phyloP scores from a whole-genome alignment of 2,888 invertebrate species.

The Drosophila recens region DNA sequence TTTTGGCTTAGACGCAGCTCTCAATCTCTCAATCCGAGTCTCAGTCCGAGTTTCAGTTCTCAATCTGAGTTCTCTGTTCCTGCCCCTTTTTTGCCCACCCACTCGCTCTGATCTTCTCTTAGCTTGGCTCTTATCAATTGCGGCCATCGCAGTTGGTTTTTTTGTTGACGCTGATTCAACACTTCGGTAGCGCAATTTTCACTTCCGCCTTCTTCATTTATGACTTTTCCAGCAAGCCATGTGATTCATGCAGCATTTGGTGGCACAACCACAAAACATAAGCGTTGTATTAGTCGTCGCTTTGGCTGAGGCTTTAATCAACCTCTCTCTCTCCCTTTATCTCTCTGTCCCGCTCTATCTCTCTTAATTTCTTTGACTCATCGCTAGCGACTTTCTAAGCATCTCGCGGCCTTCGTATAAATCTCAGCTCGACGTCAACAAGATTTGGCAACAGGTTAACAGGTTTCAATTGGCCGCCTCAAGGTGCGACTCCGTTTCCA shows the following conservation, averaged over 20 bases:
- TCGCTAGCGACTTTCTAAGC: constrained; percentile 60
- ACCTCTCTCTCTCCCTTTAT: background rate
- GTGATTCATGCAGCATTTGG: constrained; percentile 54
- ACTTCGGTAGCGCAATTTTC: constrained; percentile 66
- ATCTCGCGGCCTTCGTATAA: constrained; percentile 38
- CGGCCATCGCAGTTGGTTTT: constrained; percentile 42
- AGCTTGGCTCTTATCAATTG: constrained; percentile 49
- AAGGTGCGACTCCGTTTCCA: constrained; percentile 60
- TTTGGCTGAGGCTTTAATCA: constrained; percentile 13
- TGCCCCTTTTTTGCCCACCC: constrained; percentile 16
- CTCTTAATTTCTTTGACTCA: constrained; percentile 57
- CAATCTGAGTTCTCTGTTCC: background rate
- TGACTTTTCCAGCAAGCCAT: constrained; percentile 27
- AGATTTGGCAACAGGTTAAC: constrained; percentile 79
- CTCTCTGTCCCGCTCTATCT: background rate
- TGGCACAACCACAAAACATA: constrained; percentile 34
- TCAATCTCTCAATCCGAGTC: constrained; percentile 6
- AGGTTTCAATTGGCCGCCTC: constrained; percentile 59
- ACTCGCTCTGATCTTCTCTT: constrained; percentile 17
- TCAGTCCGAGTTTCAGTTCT: background rate
- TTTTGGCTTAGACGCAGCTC: constrained; percentile 64
- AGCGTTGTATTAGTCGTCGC: constrained; percentile 40
- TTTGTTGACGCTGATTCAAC: constrained; percentile 60
- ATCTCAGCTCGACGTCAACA: constrained; percentile 36
- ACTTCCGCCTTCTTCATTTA: constrained; percentile 64